Evolutionary conservation across 2,888 invertebrate species (phyloP), one percentile per base, ranked within the genome.

Genomic region (Tetheella fluctuosa): DNA sequence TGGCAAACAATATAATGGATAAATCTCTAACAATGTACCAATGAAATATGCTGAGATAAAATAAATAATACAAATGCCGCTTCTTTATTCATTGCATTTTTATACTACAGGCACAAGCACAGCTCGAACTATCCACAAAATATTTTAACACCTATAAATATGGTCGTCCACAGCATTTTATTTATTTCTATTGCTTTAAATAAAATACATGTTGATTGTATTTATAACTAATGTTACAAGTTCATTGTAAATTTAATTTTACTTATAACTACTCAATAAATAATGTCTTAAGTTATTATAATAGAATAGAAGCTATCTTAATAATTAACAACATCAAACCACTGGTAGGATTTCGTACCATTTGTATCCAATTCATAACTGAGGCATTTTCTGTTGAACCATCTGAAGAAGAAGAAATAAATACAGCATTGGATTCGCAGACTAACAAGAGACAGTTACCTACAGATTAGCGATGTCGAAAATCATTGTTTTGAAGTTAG

Each of bases 21-120:
- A 88, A 90, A 89, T 83, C 87, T 92, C 84, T 89, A 85, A 89
- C 86, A 91, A 91, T 93, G 93, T 93, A 93, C 92, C 93, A 92
- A 90, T 89, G 84, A 86, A 89, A 90, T 91, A 91, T 83, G 92
- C 92, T 91, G 86, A 88, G 72, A 88, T 76, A 84, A 88, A 92
- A 91, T 93, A 92, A 92, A 93, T 86, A 85, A 91, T 90, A 92
- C 89, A 89, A 91, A 91, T 89, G 89, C 90, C 91, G 93, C 93
- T 93, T 93, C 91, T 91, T 91, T 91, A 91, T 90, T 90, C 80
- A 77, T 78, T 85, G 90, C 85, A 81, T 89, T 89, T 84, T 80
- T 83, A 64, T 23, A 60, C 30, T 57, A 56, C 64, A 59, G 17
- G 17, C 25, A 57, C 37, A 57, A 54, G 25, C 57, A 53, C 28